A percentile compares a stretch with the other conserved stretches of the same genome.
phyloP scores from a whole-genome alignment of 2,113 vertebrate genomes.

The Gallinago media region DNA sequence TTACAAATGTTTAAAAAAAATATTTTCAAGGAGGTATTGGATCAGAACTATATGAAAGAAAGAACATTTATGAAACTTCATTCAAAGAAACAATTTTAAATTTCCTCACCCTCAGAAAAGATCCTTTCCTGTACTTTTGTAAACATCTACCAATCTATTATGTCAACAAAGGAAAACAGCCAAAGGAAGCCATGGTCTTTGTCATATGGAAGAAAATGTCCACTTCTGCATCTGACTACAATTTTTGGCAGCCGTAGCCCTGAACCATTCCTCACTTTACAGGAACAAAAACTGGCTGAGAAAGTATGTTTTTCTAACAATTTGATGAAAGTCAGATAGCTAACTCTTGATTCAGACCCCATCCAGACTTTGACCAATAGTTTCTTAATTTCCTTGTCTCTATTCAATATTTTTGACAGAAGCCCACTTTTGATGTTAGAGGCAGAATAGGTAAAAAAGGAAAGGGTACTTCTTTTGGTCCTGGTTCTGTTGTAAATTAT shows the following conservation, averaged over 20 bases:
- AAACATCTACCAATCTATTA: not conserved
- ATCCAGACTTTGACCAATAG: not conserved
- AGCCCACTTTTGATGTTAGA: not conserved
- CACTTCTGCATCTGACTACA: not conserved
- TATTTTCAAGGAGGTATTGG: not conserved
- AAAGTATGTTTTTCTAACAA: slow-evolving; percentile 27
- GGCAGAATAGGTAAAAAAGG: not conserved
- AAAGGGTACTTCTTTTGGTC: not conserved
- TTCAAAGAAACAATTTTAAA: not conserved
- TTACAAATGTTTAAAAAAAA: not conserved
- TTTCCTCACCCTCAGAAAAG: not conserved
- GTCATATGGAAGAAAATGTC: not conserved
- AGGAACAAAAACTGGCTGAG: not conserved
- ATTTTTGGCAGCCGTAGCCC: not conserved
- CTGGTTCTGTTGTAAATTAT: not conserved
- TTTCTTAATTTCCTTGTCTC: not conserved
- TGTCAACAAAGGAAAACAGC: not conserved
- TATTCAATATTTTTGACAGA: not conserved
- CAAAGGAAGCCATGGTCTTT: slow-evolving; percentile 1
- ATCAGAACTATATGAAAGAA: not conserved
- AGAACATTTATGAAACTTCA: not conserved
- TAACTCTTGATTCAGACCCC: not conserved
- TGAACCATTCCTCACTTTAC: slow-evolving; percentile 18
- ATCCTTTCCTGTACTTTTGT: not conserved
- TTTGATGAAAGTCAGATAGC: not conserved